These are phyloP conservation scores for Nephrotoma guestfalica DNA, from an alignment of 2,888 invertebrate species.

Conservation along the genomic window DNA sequence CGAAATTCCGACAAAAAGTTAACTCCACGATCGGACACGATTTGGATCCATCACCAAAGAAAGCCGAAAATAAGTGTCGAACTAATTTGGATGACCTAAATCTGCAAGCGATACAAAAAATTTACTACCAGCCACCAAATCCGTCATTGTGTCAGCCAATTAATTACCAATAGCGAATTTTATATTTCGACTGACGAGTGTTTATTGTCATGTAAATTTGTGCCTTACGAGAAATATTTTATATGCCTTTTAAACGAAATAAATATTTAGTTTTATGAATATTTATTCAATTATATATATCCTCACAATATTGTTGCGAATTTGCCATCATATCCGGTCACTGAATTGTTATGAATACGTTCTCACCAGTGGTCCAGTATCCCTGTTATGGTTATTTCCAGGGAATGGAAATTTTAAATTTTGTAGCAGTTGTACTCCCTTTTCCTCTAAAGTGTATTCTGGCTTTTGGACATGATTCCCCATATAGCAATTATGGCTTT, in stretches of 20 bases:
- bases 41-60: neutral
- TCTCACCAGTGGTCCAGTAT: too few species aligned
- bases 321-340: too few species aligned
- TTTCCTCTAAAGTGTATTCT: too few species aligned
- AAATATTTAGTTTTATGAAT: too few species aligned
- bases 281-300: too few species aligned
- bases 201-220: neutral
- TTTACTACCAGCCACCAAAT: neutral
- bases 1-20: slow-evolving; percentile 65
- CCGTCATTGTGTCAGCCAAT: neutral
- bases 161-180: neutral
- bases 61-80: neutral
- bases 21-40: neutral
- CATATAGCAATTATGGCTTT: too few species aligned
- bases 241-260: neutral
- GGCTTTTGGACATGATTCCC: too few species aligned
- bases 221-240: neutral
- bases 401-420: too few species aligned
- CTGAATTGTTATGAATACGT: too few species aligned
- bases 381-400: too few species aligned
- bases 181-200: neutral
- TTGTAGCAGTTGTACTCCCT: too few species aligned
- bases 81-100: neutral
- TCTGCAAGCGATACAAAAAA: neutral
- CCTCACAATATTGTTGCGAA: too few species aligned